Base-by-base conservation (phyloP, 2,888 invertebrate species). In the Himalopsyche anomala region DNA sequence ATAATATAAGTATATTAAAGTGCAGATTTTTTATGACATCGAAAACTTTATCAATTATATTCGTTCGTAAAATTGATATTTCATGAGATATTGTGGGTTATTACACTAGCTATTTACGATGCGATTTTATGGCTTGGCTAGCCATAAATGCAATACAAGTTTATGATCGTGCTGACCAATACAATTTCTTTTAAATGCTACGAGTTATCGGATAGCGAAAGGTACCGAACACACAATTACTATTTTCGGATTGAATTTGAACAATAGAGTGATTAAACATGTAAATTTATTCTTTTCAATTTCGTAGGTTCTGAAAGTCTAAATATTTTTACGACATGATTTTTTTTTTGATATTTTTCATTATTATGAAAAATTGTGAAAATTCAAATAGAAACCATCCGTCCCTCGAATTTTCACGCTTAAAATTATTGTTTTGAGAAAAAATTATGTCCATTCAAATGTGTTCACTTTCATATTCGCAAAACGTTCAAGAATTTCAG, bases 91-190 rank as follows among this genome's bases (percentile, higher is more conserved):
- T 62, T 19, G 19, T 28, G 62, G 56, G 56, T 56, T 56, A 19
- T 56, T 62, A 19, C 11, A 28, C 28, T 28, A n/a, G 19, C 62
- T 62, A 19, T 62, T 62, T 62, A 62, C 62, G 62, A 62, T n/a
- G 6, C 19, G 62, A 62, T 62, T 62, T 62, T 62, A 62, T 62
- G 19, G 62, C 62, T 6, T 62, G 6, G 62, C 62, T 28, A 62
- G 62, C 62, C 62, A 62, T 62, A 62, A 62, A 62, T 19, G 19
- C 19, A 19, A 62, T 62, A 62, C 62, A 62, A 19, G 9, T 62
- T 19, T 62, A 62, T 62, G 19, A 19, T 19, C 62, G 28, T 19
- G 62, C 62, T 62, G 62, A 62, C 62, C 62, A 62, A 62, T 62
- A 62, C 19, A 62, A 28, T 62, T 62, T 62, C 28, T 62, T 62